Evolutionary conservation across 35 echinoderm and acorn worm genomes (phyloP).

Genomic region (Holothuria glaberrima): DNA sequence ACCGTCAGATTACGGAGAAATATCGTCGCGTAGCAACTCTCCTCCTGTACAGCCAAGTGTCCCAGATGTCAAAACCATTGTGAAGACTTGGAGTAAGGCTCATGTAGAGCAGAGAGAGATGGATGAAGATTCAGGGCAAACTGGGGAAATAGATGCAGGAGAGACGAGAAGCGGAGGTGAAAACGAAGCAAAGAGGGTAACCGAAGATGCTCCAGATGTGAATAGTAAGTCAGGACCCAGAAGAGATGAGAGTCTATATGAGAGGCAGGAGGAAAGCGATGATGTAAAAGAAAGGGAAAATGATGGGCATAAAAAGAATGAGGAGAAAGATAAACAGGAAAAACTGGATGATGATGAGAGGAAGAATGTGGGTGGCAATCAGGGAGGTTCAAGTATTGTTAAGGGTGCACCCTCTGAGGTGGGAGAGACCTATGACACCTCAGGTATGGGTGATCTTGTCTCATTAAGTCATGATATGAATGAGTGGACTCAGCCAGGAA

Average conservation of each 20-base stretch:
- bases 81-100: neutral
- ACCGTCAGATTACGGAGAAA: neutral
- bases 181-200: too few relatives aligned
- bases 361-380: neutral
- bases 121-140: neutral
- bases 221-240: too few relatives aligned
- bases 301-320: neutral
- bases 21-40: neutral
- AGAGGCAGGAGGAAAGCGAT: too few relatives aligned
- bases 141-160: too few relatives aligned
- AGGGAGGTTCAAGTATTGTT: neutral
- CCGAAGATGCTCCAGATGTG: too few relatives aligned
- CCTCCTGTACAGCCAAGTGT: neutral
- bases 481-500: too few relatives aligned
- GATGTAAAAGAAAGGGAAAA: too few relatives aligned
- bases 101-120: neutral
- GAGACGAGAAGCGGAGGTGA: too few relatives aligned
- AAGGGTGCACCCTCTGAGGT: neutral
- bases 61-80: constrained; percentile 26
- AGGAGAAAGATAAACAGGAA: neutral
- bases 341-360: neutral
- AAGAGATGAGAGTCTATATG: too few relatives aligned
- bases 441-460: neutral
- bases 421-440: neutral
- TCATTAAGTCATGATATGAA: neutral